Base-by-base conservation (phyloP, 2,797 vertebrate species). In the Diplodus puntazzo region DNA sequence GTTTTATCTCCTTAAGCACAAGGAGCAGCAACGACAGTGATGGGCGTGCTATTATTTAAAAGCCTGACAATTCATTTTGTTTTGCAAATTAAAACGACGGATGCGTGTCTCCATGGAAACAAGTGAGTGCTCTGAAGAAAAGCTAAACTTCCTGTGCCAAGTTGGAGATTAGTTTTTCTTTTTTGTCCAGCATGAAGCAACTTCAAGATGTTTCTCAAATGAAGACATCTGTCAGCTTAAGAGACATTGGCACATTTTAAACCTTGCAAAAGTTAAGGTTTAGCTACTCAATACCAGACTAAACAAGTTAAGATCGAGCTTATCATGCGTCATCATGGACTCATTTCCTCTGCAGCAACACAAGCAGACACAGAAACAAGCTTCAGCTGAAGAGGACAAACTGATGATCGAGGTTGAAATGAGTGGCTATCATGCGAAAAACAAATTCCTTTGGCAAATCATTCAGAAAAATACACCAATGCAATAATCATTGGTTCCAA, bases 31-130 rank as follows among this genome's bases (percentile, higher is more conserved):
- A 20, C 3, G 11, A 20, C 49, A 43, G 5, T 25, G 11, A 71
- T 11, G 46, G 65, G 55, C 13, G 3, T 66, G 49, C 69, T 25
- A 3, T 74, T 61, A 64, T 65, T 39, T 68, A 5, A 46, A 34
- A 52, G 6, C 55, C 14, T 18, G 48, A 45, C 5, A 0, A 67
- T 50, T 75, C 62, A 70, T 68, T 67, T 76, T 74, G 63, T 79
- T 78, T 39, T 75, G 66, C 63, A 70, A 82, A 88, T 66, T 52
- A 53, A 77, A 75, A 77, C 9, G 1, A 75, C 65, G 34, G 16
- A 53, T 17, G 12, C 34, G 46, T 0, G 66, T 92, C 78, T 65
- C 87, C 83, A 88, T 88, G 83, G 86, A 81, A 89, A 92, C 86
- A 80, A 82, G 76, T 3, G 52, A 69, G 65, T 2, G 2, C 75